These are phyloP conservation scores for Cynocephalus volans DNA, from an alignment of 2,113 vertebrate species.

Conservation along the genomic window DNA sequence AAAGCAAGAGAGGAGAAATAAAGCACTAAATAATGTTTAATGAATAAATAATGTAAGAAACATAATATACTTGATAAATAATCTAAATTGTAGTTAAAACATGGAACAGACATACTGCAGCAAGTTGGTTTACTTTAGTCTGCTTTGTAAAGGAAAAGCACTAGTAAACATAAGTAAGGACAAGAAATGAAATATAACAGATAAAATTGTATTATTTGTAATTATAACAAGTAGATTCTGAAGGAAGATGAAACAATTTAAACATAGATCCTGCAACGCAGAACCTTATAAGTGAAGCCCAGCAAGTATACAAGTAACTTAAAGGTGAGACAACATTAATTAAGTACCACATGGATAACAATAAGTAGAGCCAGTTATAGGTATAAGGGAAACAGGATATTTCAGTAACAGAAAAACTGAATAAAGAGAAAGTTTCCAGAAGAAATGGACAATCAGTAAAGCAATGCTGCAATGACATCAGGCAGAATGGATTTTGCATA, in stretches of 20 bases:
- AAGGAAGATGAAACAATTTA: neutral
- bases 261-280: neutral
- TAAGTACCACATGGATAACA: neutral
- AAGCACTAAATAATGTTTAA: neutral
- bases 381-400: neutral
- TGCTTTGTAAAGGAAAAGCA: neutral
- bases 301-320: neutral
- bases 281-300: neutral
- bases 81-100: constrained; percentile 34
- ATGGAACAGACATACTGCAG: neutral
- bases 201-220: neutral
- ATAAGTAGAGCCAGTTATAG: neutral
- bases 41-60: neutral
- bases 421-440: neutral
- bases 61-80: neutral
- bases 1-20: neutral
- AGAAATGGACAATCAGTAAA: neutral
- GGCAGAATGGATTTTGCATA: neutral
- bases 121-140: neutral
- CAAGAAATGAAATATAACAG: neutral
- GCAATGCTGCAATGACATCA: neutral
- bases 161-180: neutral
- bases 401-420: neutral
- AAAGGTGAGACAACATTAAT: neutral
- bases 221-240: neutral